These are phyloP conservation scores for Hoplostethus atlanticus DNA, from an alignment of 2,797 vertebrate species.

Conservation along the genomic window DNA sequence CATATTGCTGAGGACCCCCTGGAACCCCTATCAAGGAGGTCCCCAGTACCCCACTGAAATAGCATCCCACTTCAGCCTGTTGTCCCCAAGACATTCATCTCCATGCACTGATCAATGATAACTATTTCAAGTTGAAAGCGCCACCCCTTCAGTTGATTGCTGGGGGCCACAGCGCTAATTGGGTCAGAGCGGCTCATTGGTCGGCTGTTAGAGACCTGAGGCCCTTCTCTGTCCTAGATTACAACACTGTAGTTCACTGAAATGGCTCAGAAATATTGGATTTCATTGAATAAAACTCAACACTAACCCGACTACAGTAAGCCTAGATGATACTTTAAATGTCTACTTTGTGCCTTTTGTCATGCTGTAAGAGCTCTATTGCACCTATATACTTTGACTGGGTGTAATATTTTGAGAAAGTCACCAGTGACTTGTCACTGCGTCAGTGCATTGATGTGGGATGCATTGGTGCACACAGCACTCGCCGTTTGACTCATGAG, in stretches of 20 bases:
- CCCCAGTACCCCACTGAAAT: too few relatives aligned
- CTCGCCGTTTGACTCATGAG: constrained; percentile 24
- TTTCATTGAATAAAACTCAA: constrained; percentile 54
- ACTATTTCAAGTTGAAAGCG: constrained; percentile 39
- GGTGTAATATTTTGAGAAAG: neutral
- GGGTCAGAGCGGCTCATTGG: constrained; percentile 61
- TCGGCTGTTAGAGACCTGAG: constrained; percentile 57
- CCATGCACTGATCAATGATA: constrained; percentile 26
- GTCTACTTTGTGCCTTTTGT: constrained; percentile 12
- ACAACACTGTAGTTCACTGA: constrained; percentile 30
- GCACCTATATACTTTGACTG: neutral
- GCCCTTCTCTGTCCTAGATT: constrained; percentile 67
- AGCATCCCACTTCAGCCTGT: neutral
- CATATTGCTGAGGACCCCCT: neutral
- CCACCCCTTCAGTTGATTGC: constrained; percentile 33
- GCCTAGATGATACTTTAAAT: neutral
- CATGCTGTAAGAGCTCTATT: neutral
- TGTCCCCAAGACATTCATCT: constrained; percentile 17
- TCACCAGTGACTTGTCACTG: constrained; percentile 12
- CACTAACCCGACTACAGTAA: constrained; percentile 42
- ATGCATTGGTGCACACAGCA: neutral
- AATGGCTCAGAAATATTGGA: constrained; percentile 50
- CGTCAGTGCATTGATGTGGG: constrained; percentile 6
- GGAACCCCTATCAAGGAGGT: neutral
- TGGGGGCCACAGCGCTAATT: constrained; percentile 61